Percentiles rank a stretch among this genome's conserved stretches.
Conservation (phyloP, 2,113 vertebrate species). For the Mustela nigripes region DNA sequence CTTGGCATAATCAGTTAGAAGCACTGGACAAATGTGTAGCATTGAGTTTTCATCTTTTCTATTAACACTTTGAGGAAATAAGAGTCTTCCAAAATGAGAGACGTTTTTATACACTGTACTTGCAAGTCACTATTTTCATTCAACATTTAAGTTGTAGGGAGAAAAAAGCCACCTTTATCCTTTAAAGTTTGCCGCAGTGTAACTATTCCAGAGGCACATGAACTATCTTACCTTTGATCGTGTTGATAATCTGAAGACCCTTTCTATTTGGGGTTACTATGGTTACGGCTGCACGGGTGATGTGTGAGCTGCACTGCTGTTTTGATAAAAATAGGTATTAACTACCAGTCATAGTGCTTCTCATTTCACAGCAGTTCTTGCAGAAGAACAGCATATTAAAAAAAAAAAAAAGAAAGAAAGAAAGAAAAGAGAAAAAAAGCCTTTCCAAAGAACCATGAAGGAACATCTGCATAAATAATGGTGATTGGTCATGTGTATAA, state of each 20-base stretch:
- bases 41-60: neutral
- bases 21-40: neutral
- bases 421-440: neutral
- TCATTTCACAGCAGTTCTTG: slow-evolving; percentile 59
- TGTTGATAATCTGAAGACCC: slow-evolving; percentile 81
- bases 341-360: slow-evolving; percentile 74
- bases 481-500: slow-evolving; percentile 80
- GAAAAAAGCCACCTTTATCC: slow-evolving; percentile 54
- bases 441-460: slow-evolving; percentile 18
- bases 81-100: slow-evolving; percentile 64
- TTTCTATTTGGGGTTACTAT: slow-evolving; percentile 88
- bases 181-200: slow-evolving; percentile 71
- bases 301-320: slow-evolving; percentile 76
- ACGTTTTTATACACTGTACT: slow-evolving; percentile 50
- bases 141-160: slow-evolving; percentile 67
- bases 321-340: slow-evolving; percentile 88
- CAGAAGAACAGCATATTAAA: slow-evolving; percentile 39
- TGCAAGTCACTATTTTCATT: slow-evolving; percentile 47
- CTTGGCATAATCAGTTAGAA: neutral
- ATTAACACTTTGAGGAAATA: neutral
- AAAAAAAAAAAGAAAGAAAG: neutral
- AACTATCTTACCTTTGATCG: slow-evolving; percentile 82
- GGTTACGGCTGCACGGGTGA: slow-evolving; percentile 84
- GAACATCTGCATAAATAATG: slow-evolving; percentile 77
- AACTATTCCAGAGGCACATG: slow-evolving; percentile 78